These are phyloP conservation scores for Rallus limicola DNA, from an alignment of 2,113 vertebrate genomes.

Conservation along the genomic window DNA sequence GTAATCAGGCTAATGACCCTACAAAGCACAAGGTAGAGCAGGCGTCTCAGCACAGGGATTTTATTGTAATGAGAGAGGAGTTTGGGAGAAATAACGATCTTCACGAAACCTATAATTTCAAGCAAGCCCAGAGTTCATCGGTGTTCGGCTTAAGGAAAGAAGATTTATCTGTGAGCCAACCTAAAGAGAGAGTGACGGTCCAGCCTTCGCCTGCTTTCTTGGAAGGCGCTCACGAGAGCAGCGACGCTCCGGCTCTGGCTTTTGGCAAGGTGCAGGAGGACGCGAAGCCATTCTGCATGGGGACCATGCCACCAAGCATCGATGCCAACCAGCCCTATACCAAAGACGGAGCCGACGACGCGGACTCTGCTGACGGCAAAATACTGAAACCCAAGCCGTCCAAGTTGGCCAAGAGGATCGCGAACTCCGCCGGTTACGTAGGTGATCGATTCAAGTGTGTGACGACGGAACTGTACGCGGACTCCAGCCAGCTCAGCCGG, in stretches of 20 bases:
- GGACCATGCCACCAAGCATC: conserved; percentile 56
- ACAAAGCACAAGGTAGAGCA: conserved; percentile 73
- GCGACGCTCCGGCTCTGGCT: conserved; percentile 64
- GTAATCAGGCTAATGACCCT: conserved; percentile 70
- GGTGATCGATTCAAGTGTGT: conserved; percentile 98
- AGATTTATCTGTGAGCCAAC: conserved; percentile 64
- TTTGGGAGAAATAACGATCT: conserved; percentile 75
- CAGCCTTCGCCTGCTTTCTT: conserved; percentile 71
- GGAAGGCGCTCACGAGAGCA: conserved; percentile 57
- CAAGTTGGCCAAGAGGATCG: conserved; percentile 93
- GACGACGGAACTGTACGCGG: conserved; percentile 96
- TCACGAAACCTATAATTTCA: conserved; percentile 76
- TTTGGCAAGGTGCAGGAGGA: conserved; percentile 80
- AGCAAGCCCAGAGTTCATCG: conserved; percentile 70
- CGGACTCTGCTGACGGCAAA: conserved; percentile 77
- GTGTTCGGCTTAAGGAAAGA: conserved; percentile 78
- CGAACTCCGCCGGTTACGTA: conserved; percentile 97
- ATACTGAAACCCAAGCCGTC: conserved; percentile 83
- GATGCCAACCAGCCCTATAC: conserved; percentile 72
- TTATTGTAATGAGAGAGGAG: conserved; percentile 77
- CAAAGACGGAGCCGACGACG: conserved; percentile 80
- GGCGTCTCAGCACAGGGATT: conserved; percentile 73
- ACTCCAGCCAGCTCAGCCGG: conserved; percentile 97
- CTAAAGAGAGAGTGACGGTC: conserved; percentile 71
- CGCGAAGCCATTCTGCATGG: conserved; percentile 75